A percentile compares a stretch with the other conserved stretches of the same genome.
Evolutionary conservation across 2,888 invertebrate genomes (phyloP).

Genomic region (Heteromyza rotundicornis): DNA sequence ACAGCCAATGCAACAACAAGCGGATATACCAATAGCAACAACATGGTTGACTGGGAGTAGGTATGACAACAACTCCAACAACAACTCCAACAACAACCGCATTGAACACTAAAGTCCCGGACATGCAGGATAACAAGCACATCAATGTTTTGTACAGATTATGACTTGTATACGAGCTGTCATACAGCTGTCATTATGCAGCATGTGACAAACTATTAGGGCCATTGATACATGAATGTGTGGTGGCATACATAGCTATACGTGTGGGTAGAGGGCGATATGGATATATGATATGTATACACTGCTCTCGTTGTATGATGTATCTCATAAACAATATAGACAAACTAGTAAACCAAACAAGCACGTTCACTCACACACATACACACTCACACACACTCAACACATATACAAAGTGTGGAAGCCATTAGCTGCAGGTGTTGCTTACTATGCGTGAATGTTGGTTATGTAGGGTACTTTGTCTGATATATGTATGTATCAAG

Average conservation of each 20-base stretch:
- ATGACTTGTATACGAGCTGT: slow-evolving; percentile 37
- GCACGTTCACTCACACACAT: no score
- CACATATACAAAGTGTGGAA: no score
- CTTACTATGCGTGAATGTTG: no score
- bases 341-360: no score
- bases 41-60: slow-evolving; percentile 35
- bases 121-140: slow-evolving; percentile 28
- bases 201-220: slow-evolving; percentile 37
- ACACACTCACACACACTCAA: no score
- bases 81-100: slow-evolving; percentile 28
- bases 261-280: not conserved
- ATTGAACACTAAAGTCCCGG: not conserved
- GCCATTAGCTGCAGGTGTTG: not conserved
- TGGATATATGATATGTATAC: no score
- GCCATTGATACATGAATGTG: not conserved
- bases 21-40: not conserved
- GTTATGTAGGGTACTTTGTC: no score
- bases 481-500: not conserved
- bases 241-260: slow-evolving; percentile 7
- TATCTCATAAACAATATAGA: no score
- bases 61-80: slow-evolving; percentile 40
- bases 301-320: no score
- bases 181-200: slow-evolving; percentile 46
- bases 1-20: not conserved
- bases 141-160: slow-evolving; percentile 37